phyloP scores from a whole-genome alignment of 2,888 invertebrate genomes.

The Vanessa cardui region DNA sequence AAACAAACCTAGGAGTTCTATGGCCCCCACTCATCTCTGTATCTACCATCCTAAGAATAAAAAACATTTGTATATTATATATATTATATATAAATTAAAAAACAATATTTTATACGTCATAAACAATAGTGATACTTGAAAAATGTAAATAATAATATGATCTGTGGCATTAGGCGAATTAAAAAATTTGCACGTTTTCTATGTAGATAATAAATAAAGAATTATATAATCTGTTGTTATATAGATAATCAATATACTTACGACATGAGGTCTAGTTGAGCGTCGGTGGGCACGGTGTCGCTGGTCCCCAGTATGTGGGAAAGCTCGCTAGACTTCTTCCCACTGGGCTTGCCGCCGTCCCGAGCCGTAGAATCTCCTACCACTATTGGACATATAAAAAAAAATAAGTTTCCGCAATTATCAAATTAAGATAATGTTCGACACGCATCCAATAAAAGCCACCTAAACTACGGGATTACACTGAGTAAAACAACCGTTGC shows the following conservation, averaged over 20 bases:
- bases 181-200: constrained; percentile 2
- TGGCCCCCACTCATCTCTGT: constrained; percentile 86
- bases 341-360: constrained; percentile 84
- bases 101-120: neutral
- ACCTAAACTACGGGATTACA: too few relatives aligned
- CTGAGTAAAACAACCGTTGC: too few relatives aligned
- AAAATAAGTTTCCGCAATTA: neutral
- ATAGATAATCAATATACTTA: constrained; percentile 55
- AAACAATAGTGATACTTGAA: neutral
- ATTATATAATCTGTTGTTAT: neutral
- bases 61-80: constrained; percentile 50
- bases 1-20: constrained; percentile 87
- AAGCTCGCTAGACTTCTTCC: constrained; percentile 88
- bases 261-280: constrained; percentile 88
- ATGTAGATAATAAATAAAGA: neutral
- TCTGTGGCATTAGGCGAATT: constrained; percentile 1
- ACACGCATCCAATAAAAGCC: too few relatives aligned
- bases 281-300: constrained; percentile 88
- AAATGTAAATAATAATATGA: constrained; percentile 8
- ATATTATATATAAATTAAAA: constrained; percentile 23
- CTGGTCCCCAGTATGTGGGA: constrained; percentile 96
- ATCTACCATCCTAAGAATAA: constrained; percentile 85
- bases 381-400: constrained; percentile 12
- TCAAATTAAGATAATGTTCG: too few relatives aligned
- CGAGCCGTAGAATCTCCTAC: constrained; percentile 92